These are phyloP conservation scores for Glomeris maerens DNA, from an alignment of 1,140 invertebrate species.

Conservation along the genomic window DNA sequence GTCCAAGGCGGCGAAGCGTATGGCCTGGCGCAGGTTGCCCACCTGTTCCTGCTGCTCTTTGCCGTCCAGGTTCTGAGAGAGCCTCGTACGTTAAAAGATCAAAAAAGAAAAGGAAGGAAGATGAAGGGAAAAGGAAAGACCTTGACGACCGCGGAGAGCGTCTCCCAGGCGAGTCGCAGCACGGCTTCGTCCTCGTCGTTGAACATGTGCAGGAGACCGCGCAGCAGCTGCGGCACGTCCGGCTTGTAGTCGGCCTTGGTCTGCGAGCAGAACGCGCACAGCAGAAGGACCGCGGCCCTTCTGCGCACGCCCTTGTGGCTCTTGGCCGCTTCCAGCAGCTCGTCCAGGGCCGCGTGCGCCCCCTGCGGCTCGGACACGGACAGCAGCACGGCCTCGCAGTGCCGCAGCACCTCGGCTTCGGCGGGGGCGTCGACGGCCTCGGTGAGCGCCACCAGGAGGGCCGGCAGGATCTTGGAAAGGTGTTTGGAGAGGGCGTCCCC, in stretches of 20 bases:
- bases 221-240: slow-evolving; percentile 72
- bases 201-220: slow-evolving; percentile 72
- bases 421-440: slow-evolving; percentile 40
- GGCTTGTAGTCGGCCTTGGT: slow-evolving; percentile 70
- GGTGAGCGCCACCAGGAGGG: slow-evolving; percentile 63
- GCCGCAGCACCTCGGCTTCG: slow-evolving; percentile 63
- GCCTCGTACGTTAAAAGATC: too few species aligned
- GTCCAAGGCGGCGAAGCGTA: slow-evolving; percentile 75
- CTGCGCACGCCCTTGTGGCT: slow-evolving; percentile 42
- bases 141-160: slow-evolving; percentile 77
- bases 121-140: slow-evolving; percentile 29
- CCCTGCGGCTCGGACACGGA: slow-evolving; percentile 77
- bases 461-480: slow-evolving; percentile 76
- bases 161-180: slow-evolving; percentile 73
- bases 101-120: too few species aligned
- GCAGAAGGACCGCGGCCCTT: slow-evolving; percentile 65
- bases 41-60: slow-evolving; percentile 70
- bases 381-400: slow-evolving; percentile 82
- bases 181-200: slow-evolving; percentile 65
- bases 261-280: slow-evolving; percentile 78
- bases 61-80: slow-evolving; percentile 50
- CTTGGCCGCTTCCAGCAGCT: slow-evolving; percentile 64
- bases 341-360: slow-evolving; percentile 74
- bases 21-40: slow-evolving; percentile 74
- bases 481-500: slow-evolving; percentile 84